Base-by-base conservation (phyloP, 2,888 invertebrate species). In the Ligdia adustata region DNA sequence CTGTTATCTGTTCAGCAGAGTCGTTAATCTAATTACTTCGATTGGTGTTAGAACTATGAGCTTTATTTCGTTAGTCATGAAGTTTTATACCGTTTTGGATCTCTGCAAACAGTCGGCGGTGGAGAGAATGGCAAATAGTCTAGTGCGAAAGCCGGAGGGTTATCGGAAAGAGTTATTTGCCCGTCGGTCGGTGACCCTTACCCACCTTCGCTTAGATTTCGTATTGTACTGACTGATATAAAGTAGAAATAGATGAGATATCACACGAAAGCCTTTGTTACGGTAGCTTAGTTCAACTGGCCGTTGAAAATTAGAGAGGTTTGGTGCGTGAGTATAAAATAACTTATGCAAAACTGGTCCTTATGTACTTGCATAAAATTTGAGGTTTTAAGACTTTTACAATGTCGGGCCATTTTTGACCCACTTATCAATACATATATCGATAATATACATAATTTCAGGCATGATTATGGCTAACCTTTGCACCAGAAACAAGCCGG, bases 121-220 rank as follows among this genome's bases (percentile, higher is more conserved):
- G 66, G 68, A 75, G 78, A 69, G 75, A 57, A 73, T 64, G 55
- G 71, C 69, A 79, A 79, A 79, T 77, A 75, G 73, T 70, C 59
- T 66, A 62, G 57, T 58, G 66, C 59, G 70, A 65, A 69, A 66
- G 64, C 65, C 64, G 62, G 63, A 66, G 64, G 69, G 69, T 65
- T 73, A 67, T 64, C 62, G 58, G 64, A 55, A 54, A 55, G 63
- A 62, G 57, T 53, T 75, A 68, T 75, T 72, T 69, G 65, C 68
- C 55, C 40, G 53, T 44, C 64, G 68, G 64, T 63, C 62, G 60
- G 52, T 51, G 61, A 60, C 57, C 58, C 31, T 52, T 32, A 37
- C 38, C 38, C 51, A 48, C 54, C 52, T 48, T 35, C 47, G 47
- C 45, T 53, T 49, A 46, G 50, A 45, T 55, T 55, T 51, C 38